Evolutionary conservation across 2,113 vertebrate species (phyloP).

Genomic region (Mixornis gularis): DNA sequence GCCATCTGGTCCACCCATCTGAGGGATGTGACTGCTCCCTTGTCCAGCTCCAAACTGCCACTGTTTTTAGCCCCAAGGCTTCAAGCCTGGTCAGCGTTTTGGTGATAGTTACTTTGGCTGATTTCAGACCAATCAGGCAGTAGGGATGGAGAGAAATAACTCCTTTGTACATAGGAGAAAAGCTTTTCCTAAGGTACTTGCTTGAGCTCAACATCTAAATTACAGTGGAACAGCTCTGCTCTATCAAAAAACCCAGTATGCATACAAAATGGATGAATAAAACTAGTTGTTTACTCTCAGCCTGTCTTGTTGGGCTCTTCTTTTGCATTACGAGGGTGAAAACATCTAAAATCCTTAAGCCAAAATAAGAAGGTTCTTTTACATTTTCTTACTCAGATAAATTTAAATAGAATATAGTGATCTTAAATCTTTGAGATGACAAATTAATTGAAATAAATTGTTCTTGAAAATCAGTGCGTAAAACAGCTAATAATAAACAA

Average conservation of each 20-base stretch:
- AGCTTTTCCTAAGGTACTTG: not conserved
- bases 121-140: not conserved
- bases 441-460: not conserved
- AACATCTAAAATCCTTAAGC: not conserved
- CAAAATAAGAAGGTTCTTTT: not conserved
- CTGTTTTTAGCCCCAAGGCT: not conserved
- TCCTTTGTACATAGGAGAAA: accelerated
- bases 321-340: not conserved
- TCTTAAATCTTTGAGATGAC: not conserved
- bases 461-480: not conserved
- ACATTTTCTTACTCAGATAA: not conserved
- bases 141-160: not conserved
- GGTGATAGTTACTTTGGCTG: not conserved
- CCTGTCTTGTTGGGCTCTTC: not conserved
- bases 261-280: not conserved
- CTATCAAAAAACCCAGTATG: not conserved
- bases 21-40: not conserved
- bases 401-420: not conserved
- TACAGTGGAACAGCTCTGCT: not conserved
- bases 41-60: not conserved
- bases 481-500: not conserved
- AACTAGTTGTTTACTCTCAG: not conserved
- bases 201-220: not conserved
- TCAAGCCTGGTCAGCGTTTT: not conserved
- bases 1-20: not conserved